A percentile compares a stretch with the other conserved stretches of the same genome.
These are phyloP conservation scores for Psittacus erithacus DNA, from an alignment of 2,113 vertebrate genomes.

Conservation along the genomic window DNA sequence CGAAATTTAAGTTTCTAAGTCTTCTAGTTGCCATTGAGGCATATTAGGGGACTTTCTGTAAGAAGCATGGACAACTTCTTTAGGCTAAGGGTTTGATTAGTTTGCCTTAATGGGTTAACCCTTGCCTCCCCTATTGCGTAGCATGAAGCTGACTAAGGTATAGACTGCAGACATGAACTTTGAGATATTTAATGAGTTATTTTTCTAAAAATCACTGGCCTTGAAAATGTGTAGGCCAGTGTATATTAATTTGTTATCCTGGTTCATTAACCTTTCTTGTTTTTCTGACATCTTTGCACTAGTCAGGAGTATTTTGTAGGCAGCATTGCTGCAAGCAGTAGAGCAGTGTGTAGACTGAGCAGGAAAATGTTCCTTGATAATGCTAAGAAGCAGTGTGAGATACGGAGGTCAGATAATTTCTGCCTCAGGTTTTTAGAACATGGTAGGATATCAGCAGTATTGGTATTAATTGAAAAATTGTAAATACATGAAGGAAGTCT, in stretches of 20 bases:
- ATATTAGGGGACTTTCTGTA: background rate
- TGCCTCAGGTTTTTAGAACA: background rate
- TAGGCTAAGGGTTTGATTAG: background rate
- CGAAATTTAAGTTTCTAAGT: background rate
- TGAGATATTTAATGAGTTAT: background rate
- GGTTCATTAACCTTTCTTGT: background rate
- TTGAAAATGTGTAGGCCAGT: background rate
- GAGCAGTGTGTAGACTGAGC: background rate
- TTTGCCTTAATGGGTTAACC: background rate
- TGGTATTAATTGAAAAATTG: background rate
- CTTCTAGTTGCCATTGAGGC: background rate
- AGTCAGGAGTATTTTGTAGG: rapidly evolving
- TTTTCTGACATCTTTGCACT: background rate
- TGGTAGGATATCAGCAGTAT: background rate
- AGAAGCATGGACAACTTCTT: background rate
- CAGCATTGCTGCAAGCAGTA: background rate
- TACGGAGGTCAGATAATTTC: background rate
- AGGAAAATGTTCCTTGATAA: background rate
- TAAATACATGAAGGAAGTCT: background rate
- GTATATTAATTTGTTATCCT: background rate
- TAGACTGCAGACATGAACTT: background rate
- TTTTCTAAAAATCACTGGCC: background rate
- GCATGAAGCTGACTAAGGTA: background rate
- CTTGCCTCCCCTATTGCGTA: rapidly evolving
- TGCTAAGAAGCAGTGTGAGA: rapidly evolving